Conservation (phyloP, 2,888 invertebrate genomes). For the Periphyllus acericola region DNA sequence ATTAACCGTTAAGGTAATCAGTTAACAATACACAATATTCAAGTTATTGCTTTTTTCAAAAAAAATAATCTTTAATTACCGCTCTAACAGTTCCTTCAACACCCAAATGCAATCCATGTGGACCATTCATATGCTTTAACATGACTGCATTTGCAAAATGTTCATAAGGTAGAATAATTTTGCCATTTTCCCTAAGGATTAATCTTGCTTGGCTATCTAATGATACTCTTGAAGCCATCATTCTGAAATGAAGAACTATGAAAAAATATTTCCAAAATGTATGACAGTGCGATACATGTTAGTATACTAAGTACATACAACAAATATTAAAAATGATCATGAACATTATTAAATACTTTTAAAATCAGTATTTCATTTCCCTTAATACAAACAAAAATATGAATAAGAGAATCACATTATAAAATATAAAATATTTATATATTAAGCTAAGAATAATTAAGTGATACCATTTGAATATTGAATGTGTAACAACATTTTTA, state of each 20-base stretch:
- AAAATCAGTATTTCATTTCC: too few relatives aligned
- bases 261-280: neutral
- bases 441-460: too few relatives aligned
- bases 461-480: too few relatives aligned
- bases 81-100: slow-evolving; percentile 86
- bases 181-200: slow-evolving; percentile 85
- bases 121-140: slow-evolving; percentile 90
- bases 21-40: neutral
- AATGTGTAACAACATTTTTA: too few relatives aligned
- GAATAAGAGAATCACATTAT: too few relatives aligned
- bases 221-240: slow-evolving; percentile 86
- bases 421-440: too few relatives aligned
- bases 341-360: too few relatives aligned
- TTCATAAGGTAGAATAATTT: slow-evolving; percentile 88
- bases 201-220: slow-evolving; percentile 85
- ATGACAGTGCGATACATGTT: neutral
- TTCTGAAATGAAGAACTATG: slow-evolving; percentile 71
- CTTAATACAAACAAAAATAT: too few relatives aligned
- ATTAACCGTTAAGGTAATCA: neutral
- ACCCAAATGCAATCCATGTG: slow-evolving; percentile 84
- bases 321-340: too few relatives aligned
- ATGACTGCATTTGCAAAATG: slow-evolving; percentile 92
- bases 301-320: too few relatives aligned
- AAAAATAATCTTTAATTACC: slow-evolving; percentile 69
- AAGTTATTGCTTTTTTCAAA: neutral